Base-by-base conservation (phyloP, 2,888 invertebrate species). In the Altica lythri region DNA sequence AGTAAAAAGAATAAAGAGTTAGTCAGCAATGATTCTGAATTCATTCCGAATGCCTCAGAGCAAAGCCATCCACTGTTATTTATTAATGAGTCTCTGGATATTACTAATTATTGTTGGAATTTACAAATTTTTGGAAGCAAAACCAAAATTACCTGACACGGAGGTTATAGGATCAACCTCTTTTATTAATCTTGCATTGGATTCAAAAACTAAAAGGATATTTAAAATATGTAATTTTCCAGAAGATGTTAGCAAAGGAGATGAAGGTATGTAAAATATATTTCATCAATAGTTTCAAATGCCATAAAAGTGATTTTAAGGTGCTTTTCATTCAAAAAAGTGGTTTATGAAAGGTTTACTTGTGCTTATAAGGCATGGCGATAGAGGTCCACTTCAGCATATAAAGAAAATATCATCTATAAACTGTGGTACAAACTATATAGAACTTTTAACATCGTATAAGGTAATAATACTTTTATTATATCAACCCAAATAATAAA, bases 371-470 rank as follows among this genome's bases (percentile, higher is more conserved):
- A 81, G 95, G 10, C 95, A 95, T 72, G 95, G 95, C 0, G 95
- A 95, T 73, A 80, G 95, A 42, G 92, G 94, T 0, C 91, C 95
- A 0, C 79, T 95, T 59, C 88, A 90, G 6, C 90, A 92, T 70
- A 83, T 95, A 1, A 83, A 86, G 46, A 89, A 88, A 54, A 87
- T 91, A 29, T 86, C 88, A 43, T 82, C 82, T 46, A 81, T 95
- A 12, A 88, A 91, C 59, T 95, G 95, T 73, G 87, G 87, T 30
- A 79, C 71, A 17, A 62, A 68, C 18, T 69, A 72, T 51, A 72
- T 66, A n/a, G 67, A 70, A 34, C 56, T 73, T 40, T 64, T 77
- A 52, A 68, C 64, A 55, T 63, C 71, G 4, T 77, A 77, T 60
- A 75, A 76, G 71, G 77, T 76, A 63, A 53, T 29, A 34, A 27